These are phyloP conservation scores for Mustela lutreola DNA, from an alignment of 2,113 vertebrate species.

Conservation along the genomic window DNA sequence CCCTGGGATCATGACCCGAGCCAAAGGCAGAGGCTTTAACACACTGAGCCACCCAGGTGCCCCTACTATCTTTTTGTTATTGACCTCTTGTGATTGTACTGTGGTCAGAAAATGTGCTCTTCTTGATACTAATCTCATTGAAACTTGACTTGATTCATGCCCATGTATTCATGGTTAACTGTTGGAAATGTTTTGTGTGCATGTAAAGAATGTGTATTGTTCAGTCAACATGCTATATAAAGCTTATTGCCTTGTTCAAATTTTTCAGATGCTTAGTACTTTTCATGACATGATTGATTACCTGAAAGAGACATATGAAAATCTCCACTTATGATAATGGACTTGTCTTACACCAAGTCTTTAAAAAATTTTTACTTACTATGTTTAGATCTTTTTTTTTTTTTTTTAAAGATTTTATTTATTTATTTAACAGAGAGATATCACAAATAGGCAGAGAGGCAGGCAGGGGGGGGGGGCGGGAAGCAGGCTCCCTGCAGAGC, in stretches of 20 bases:
- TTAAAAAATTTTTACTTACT: neutral
- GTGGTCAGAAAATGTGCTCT: neutral
- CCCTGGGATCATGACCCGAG: no score
- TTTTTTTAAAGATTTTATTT: no score
- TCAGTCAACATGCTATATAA: neutral
- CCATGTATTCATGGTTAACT: neutral
- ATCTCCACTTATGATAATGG: neutral
- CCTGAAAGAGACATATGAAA: neutral
- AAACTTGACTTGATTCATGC: neutral
- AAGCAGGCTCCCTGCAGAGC: no score
- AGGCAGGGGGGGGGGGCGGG: no score
- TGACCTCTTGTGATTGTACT: neutral
- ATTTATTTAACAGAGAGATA: no score
- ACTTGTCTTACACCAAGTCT: neutral
- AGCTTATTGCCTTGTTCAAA: neutral
- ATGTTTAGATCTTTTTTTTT: neutral
- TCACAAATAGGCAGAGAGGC: no score
- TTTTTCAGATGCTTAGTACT: neutral
- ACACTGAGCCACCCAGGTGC: no score
- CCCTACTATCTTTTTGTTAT: neutral
- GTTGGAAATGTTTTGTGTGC: neutral
- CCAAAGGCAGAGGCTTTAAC: no score
- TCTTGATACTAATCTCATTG: neutral
- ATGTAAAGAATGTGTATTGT: neutral
- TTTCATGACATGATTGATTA: neutral